Percentiles rank a stretch among this genome's conserved stretches.
Evolutionary conservation across 2,113 vertebrate genomes (phyloP).

Genomic region (Rhea americana): DNA sequence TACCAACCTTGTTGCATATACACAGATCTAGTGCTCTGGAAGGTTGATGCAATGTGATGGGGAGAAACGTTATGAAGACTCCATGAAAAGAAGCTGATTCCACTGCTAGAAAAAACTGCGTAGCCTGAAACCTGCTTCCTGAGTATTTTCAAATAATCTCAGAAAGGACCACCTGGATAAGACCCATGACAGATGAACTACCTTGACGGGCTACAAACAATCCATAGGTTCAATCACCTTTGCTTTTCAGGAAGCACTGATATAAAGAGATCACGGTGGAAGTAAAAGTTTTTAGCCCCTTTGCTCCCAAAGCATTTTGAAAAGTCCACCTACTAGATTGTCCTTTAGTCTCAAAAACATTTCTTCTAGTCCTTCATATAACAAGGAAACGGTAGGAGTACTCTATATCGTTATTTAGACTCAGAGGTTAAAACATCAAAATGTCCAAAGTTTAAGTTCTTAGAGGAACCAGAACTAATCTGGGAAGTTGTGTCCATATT

Average conservation of each 20-base stretch:
- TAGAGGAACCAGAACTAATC: not conserved
- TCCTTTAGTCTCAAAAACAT: not conserved
- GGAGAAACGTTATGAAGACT: not conserved
- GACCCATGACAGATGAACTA: not conserved
- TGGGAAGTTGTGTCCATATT: not conserved
- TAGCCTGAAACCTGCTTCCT: not conserved
- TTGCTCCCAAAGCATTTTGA: not conserved
- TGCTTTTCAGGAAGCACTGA: not conserved
- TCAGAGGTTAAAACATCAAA: not conserved
- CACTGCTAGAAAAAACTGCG: not conserved
- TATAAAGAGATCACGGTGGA: not conserved
- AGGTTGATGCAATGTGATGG: fast-evolving
- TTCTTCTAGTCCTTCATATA: not conserved
- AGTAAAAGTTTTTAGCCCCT: not conserved
- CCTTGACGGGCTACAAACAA: not conserved
- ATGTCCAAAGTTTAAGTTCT: not conserved
- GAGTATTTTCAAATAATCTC: not conserved
- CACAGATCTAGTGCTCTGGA: fast-evolving
- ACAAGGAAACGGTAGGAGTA: not conserved
- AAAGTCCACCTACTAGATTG: not conserved
- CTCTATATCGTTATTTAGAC: not conserved
- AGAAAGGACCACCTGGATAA: not conserved
- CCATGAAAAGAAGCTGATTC: not conserved
- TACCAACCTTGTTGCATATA: not conserved
- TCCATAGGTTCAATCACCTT: not conserved